A percentile compares a stretch with the other conserved stretches of the same genome.
Evolutionary conservation across 2,113 vertebrate genomes (phyloP).

Genomic region (Cavia porcellus): DNA sequence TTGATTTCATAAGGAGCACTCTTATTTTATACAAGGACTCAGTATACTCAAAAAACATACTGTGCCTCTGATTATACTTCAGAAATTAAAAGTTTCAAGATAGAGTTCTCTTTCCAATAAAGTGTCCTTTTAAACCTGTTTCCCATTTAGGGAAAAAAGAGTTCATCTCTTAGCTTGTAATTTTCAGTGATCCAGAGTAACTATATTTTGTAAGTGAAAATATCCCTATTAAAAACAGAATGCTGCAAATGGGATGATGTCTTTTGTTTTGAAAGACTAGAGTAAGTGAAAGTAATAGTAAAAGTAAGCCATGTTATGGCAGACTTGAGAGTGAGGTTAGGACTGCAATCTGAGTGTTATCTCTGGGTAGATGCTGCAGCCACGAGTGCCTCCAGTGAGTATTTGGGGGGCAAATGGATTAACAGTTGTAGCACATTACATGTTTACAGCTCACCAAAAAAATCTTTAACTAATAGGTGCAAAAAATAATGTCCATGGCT

Average conservation of each 20-base stretch:
- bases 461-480: neutral
- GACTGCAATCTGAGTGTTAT: neutral
- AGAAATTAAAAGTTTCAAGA: neutral
- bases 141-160: neutral
- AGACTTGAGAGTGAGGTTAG: neutral
- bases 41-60: neutral
- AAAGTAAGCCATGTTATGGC: neutral
- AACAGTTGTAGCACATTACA: neutral
- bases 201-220: neutral
- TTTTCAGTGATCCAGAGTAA: neutral
- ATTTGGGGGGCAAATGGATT: neutral
- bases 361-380: neutral
- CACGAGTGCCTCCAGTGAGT: neutral
- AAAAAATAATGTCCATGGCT: neutral
- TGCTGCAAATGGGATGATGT: neutral
- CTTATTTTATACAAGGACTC: neutral
- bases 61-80: neutral
- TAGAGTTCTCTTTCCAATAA: neutral
- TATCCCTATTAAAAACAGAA: neutral
- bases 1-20: neutral
- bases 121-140: neutral
- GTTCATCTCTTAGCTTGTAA: neutral
- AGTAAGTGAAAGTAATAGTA: neutral
- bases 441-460: neutral
- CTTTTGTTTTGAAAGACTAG: neutral